phyloP scores from a whole-genome alignment of 1,140 invertebrate genomes.

The Neodiprion virginianus region DNA sequence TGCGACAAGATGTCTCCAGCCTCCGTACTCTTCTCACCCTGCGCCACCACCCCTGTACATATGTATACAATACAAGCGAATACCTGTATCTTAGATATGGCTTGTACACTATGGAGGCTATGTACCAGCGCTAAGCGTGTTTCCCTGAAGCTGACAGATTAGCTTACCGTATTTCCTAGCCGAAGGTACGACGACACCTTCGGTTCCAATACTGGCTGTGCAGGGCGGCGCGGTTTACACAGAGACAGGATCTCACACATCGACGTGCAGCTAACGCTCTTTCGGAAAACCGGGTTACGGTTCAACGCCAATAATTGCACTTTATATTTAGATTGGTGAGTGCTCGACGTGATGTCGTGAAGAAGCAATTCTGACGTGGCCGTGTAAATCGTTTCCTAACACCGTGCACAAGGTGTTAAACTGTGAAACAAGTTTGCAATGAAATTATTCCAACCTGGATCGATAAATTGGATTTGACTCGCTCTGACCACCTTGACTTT shows the following conservation, averaged over 20 bases:
- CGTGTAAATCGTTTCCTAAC: no score
- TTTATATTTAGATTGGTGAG: no score
- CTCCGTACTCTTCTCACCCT: no score
- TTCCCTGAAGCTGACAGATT: conserved; percentile 7
- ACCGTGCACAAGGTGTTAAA: no score
- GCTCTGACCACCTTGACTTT: no score
- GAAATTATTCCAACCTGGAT: background rate
- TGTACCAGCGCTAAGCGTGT: conserved; percentile 4
- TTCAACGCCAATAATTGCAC: background rate
- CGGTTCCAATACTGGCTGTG: no score
- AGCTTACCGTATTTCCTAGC: background rate
- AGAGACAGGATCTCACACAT: background rate
- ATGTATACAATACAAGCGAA: no score
- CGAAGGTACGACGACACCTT: background rate
- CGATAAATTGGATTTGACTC: background rate
- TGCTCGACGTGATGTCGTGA: no score
- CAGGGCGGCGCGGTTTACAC: no score
- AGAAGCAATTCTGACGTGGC: no score
- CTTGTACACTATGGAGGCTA: background rate
- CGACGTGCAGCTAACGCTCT: background rate
- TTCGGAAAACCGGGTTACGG: background rate
- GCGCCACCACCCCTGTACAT: no score
- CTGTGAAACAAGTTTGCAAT: no score
- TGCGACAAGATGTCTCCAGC: background rate
- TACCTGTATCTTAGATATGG: background rate